Conservation (phyloP, 2,888 invertebrate genomes). For the Branchellion lobata region DNA sequence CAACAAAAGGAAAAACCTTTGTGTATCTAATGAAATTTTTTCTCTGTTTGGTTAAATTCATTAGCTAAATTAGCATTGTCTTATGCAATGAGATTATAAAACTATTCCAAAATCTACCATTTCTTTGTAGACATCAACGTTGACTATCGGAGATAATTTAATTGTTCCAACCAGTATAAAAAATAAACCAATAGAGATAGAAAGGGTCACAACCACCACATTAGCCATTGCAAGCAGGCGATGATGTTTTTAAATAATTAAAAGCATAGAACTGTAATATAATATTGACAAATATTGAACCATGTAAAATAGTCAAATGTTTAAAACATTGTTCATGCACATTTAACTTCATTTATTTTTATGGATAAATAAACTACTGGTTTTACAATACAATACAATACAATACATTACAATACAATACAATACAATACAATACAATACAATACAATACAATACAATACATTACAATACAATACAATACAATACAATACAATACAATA, state of each 20-base stretch:
- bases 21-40: constrained; percentile 60
- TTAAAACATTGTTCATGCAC: no score
- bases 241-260: neutral
- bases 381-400: no score
- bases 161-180: constrained; percentile 91
- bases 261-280: no score
- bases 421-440: no score
- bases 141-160: constrained; percentile 85
- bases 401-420: no score
- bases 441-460: no score
- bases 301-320: no score
- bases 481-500: no score
- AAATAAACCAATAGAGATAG: constrained; percentile 85
- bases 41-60: constrained; percentile 56
- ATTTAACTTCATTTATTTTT: no score
- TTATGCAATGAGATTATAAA: neutral
- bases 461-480: no score
- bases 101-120: constrained; percentile 77
- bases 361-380: no score
- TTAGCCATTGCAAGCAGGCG: constrained; percentile 49
- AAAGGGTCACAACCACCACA: constrained; percentile 74
- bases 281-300: no score
- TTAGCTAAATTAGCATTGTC: neutral
- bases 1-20: constrained; percentile 60
- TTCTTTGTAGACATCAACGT: constrained; percentile 92